Conservation (phyloP, 2,797 vertebrate genomes). For the Jordanella pulchra region DNA sequence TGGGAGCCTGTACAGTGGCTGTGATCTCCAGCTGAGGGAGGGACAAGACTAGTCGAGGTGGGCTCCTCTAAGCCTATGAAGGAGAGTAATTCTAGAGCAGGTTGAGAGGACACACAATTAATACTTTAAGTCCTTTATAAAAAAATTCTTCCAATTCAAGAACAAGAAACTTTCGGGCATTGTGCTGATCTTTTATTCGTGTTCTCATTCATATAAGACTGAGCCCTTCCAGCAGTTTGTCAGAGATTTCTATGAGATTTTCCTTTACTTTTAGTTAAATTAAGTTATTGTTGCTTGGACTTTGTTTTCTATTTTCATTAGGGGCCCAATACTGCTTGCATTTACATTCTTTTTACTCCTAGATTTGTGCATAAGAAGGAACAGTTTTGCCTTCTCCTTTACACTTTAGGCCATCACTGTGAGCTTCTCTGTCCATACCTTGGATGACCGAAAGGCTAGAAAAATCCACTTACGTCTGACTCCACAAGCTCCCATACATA, state of each 20-base stretch:
- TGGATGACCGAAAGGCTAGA: no score
- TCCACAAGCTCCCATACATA: no score
- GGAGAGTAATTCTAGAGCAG: slow-evolving; percentile 67
- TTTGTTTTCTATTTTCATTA: slow-evolving; percentile 11
- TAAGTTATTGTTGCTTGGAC: slow-evolving; percentile 24
- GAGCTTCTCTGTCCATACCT: neutral
- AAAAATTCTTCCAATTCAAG: slow-evolving; percentile 51
- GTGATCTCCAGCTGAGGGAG: slow-evolving; percentile 67
- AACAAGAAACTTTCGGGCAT: slow-evolving; percentile 47
- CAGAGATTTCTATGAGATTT: slow-evolving; percentile 12
- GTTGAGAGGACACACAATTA: slow-evolving; percentile 58
- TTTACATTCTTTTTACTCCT: slow-evolving; percentile 8
- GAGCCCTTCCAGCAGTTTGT: slow-evolving; percentile 24
- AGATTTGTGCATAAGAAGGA: slow-evolving; percentile 17
- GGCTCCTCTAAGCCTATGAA: slow-evolving; percentile 68
- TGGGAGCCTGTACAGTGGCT: slow-evolving; percentile 58
- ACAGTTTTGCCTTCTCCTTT: slow-evolving; percentile 1
- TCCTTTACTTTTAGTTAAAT: slow-evolving; percentile 14
- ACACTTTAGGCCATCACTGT: neutral
- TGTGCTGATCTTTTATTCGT: slow-evolving; percentile 40
- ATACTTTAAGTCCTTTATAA: slow-evolving; percentile 64
- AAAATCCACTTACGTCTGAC: no score
- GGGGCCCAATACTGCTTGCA: neutral
- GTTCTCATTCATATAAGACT: slow-evolving; percentile 61
- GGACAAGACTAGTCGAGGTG: slow-evolving; percentile 42